Evolutionary conservation across 2,797 vertebrate genomes (phyloP).

Genomic region (Eutrigla gurnardus): DNA sequence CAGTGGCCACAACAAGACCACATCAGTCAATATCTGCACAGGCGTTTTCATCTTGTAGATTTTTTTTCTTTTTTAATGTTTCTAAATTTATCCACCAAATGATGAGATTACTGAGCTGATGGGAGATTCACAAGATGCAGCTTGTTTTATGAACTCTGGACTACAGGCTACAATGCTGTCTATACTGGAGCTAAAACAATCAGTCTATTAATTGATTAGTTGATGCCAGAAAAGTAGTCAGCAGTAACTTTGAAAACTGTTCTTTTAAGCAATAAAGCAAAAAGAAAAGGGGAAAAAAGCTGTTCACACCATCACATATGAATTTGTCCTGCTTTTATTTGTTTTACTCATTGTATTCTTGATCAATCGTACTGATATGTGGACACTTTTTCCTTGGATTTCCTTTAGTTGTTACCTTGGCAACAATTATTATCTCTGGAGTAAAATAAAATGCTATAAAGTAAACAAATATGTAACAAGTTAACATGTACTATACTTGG

Average conservation of each 20-base stretch:
- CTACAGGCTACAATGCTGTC: background rate
- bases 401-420: background rate
- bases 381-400: background rate
- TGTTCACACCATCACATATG: background rate
- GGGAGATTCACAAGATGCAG: constrained; percentile 13
- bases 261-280: background rate
- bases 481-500: no score
- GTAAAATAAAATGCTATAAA: no score
- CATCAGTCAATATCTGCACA: constrained; percentile 69
- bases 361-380: no score
- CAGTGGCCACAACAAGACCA: constrained; percentile 66
- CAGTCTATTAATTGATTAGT: background rate
- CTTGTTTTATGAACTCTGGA: constrained; percentile 4
- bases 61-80: constrained; percentile 23
- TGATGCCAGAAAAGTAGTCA: background rate
- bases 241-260: background rate
- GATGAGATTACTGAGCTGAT: constrained; percentile 22
- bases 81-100: constrained; percentile 11
- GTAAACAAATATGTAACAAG: no score
- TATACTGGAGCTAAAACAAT: background rate
- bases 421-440: no score
- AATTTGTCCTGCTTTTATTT: background rate
- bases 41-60: constrained; percentile 58
- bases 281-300: background rate
- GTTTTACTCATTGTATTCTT: background rate